phyloP scores from a whole-genome alignment of 2,888 invertebrate genomes.

The Microchrysa polita region DNA sequence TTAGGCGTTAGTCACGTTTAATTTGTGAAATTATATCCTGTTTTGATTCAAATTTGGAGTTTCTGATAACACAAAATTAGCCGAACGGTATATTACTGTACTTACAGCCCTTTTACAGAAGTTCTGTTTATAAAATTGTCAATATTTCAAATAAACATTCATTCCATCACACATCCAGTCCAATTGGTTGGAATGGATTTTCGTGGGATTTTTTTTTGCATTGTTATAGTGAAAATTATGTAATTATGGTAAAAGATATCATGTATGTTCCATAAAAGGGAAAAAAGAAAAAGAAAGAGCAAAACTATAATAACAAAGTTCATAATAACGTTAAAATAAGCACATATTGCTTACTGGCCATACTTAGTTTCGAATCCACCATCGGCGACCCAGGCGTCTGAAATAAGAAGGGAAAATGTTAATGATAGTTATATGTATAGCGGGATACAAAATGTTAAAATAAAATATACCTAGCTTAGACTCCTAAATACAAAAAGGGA shows the following conservation, averaged over 20 bases:
- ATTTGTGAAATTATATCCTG: background rate
- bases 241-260: background rate
- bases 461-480: too few species aligned
- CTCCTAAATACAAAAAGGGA: too few species aligned
- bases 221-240: background rate
- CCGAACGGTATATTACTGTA: conserved; percentile 7
- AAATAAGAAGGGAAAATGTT: conserved; percentile 12
- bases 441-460: too few species aligned
- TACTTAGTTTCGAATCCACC: conserved; percentile 45
- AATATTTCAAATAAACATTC: background rate
- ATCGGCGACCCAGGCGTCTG: conserved; percentile 37
- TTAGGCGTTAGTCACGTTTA: background rate
- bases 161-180: background rate
- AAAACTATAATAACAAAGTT: background rate
- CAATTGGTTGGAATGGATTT: conserved; percentile 6
- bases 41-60: background rate
- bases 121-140: conserved; percentile 12
- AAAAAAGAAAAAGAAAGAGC: conserved; percentile 20
- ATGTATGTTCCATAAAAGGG: background rate
- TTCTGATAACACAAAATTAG: background rate
- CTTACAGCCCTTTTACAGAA: conserved; percentile 32
- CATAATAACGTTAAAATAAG: conserved; percentile 32
- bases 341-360: conserved; percentile 44
- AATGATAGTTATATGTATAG: too few species aligned
- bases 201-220: conserved; percentile 6